Evolutionary conservation across 2,888 invertebrate genomes (phyloP).

Genomic region (Drosophila setosimentum): DNA sequence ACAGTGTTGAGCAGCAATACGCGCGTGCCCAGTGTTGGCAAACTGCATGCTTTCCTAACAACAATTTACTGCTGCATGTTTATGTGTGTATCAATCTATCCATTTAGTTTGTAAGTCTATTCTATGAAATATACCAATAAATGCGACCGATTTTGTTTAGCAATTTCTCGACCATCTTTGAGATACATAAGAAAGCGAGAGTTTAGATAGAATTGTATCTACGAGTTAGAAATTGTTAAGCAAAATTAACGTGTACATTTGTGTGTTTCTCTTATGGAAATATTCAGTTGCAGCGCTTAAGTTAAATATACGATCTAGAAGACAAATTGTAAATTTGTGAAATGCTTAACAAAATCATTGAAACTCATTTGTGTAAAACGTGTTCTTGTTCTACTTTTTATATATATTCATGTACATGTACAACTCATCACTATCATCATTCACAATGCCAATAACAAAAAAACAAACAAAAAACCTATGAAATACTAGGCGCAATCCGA

Average conservation of each 20-base stretch:
- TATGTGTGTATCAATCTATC: constrained; percentile 55
- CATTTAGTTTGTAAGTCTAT: constrained; percentile 48
- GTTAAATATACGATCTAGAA: constrained; percentile 47
- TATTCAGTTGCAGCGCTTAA: constrained; percentile 71
- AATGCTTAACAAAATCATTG: constrained; percentile 50
- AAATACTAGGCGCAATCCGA: constrained; percentile 96
- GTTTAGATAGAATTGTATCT: neutral
- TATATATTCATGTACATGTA: constrained; percentile 35
- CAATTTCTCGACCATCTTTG: constrained; percentile 53
- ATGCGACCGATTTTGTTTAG: constrained; percentile 64
- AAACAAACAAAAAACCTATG: constrained; percentile 64
- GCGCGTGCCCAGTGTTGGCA: constrained; percentile 52
- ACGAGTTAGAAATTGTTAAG: constrained; percentile 50
- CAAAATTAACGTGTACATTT: constrained; percentile 69
- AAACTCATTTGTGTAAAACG: constrained; percentile 64
- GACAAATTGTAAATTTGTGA: constrained; percentile 26
- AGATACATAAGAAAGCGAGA: neutral
- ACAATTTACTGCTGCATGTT: constrained; percentile 65
- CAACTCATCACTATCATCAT: constrained; percentile 40
- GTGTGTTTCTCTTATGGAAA: constrained; percentile 66
- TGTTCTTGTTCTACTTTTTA: constrained; percentile 62
- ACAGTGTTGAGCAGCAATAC: constrained; percentile 68
- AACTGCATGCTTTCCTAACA: constrained; percentile 67
- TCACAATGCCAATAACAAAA: constrained; percentile 36
- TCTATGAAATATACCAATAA: constrained; percentile 69